Evolutionary conservation across 2,888 invertebrate species (phyloP), one percentile per base, ranked within the genome.

Genomic region (Aspidiotus rigidus): DNA sequence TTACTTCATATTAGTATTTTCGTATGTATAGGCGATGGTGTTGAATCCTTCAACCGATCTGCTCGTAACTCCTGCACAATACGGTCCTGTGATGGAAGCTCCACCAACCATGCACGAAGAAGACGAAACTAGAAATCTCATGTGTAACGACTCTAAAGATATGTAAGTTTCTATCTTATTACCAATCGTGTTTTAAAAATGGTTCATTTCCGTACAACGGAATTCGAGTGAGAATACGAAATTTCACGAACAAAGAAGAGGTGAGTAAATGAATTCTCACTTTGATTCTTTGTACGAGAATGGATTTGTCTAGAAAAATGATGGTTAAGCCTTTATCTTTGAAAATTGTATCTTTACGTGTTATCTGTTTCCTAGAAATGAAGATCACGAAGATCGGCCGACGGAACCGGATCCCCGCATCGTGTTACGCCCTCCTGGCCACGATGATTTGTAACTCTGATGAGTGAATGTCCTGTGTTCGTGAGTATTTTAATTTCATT

Each of bases 21-120:
- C 44, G 11, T 60, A 69, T 44, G 5, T 70, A 62, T 56, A 83
- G 64, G 81, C 85, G 44, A 81, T 85, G 57, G 86, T 86, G 1
- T 81, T 87, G 69, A 87, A 87, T 79, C 88, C 88, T 63, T 87
- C 87, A 61, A 88, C 87, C 49, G 88, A 88, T 80, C 83, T 87
- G 44, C 80, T 88, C 73, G 87, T 88, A 63, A 79, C 80, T 71
- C 86, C 87, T 49, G 87, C 87, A 44, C 88, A 88, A 79, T 88
- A 88, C 79, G 87, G 86, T 61, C 87, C 87, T 0, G 86, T 88
- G 16, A 83, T 87, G 53, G 88, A 88, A 78, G 86, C 87, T 60
- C 83, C 85, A 3, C 83, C 83, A 13, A 74, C 74, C 13, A 74
- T 74, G 3, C 83, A 83, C 67, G 86, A 81, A 81, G 79, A 87